Conservation (phyloP, 1,140 invertebrate genomes). For the Acromyrmex charruanus region DNA sequence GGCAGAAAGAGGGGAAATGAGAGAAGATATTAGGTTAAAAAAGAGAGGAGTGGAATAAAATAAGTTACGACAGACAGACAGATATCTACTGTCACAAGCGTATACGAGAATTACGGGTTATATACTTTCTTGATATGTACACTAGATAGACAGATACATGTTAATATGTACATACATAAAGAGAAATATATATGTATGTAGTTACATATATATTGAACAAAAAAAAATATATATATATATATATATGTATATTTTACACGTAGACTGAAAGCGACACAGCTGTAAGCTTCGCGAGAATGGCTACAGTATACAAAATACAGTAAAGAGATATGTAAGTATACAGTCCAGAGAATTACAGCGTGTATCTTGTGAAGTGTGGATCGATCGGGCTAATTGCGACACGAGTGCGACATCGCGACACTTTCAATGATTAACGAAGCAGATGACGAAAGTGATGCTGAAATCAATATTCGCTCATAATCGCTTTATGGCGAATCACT, state of each 20-base stretch:
- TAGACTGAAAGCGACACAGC: conserved; percentile 85
- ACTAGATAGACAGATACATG: conserved; percentile 60
- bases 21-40: conserved; percentile 49
- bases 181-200: conserved; percentile 37
- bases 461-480: conserved; percentile 40
- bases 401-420: conserved; percentile 33
- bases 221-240: conserved; percentile 1
- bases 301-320: conserved; percentile 70
- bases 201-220: conserved; percentile 23
- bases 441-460: conserved; percentile 33
- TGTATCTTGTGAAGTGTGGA: conserved; percentile 61
- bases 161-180: conserved; percentile 51
- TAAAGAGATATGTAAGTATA: conserved; percentile 60
- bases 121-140: conserved; percentile 46
- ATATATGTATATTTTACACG: conserved; percentile 66
- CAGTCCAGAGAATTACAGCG: conserved; percentile 63
- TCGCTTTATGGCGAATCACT: conserved; percentile 27
- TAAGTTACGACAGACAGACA: conserved; percentile 79
- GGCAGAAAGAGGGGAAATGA: conserved; percentile 40
- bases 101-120: conserved; percentile 74
- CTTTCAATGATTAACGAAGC: conserved; percentile 54
- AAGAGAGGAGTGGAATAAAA: conserved; percentile 53
- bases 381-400: conserved; percentile 55
- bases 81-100: conserved; percentile 84
- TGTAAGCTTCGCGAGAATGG: conserved; percentile 81